Base-by-base conservation (phyloP, 2,797 vertebrate species). In the Anabas testudineus region DNA sequence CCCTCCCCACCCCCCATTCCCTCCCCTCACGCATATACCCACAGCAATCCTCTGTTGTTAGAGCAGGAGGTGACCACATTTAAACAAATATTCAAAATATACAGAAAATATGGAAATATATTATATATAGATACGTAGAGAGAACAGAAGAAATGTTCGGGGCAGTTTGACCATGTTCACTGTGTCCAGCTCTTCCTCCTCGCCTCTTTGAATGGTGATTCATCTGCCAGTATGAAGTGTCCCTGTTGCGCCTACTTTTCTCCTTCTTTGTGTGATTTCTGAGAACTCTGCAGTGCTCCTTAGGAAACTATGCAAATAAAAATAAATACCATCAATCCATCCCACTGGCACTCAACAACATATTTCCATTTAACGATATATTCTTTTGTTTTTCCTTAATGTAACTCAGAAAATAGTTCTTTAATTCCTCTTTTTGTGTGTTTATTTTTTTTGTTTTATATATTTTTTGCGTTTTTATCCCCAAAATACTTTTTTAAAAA, bases 61-160 rank as follows among this genome's bases (percentile, higher is more conserved):
- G 76, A 88, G 82, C 78, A 86, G 81, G 82, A 88, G 87, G 92
- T 93, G 92, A 91, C 85, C 92, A 95, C 92, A 94, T 87, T 91
- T 91, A 93, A 95, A 94, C 88, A 91, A 94, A 94, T 92, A 94
- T 93, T 94, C 93, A 95, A 95, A 96, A 95, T 95, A 94, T 94
- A 95, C 94, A 96, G 89, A 91, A 94, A 92, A 94, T 83, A 56
- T 93, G 94, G 85, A 94, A 95, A 93, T 92, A 92, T 92, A 92
- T 89, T 93, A 94, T 94, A 95, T 80, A 45, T 93, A 93, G 87
- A 93, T 94, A 93, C 77, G 85, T 88, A 90, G 87, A 92, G 88
- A 93, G 90, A 91, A 91, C 86, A 80, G 90, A 90, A 92, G 88
- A 90, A 86, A 91, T 91, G 90, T 91, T 81, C 90, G 88, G 87